A percentile compares a stretch with the other conserved stretches of the same genome.
phyloP scores from a whole-genome alignment of 1,140 invertebrate genomes.

The Trichomalopsis sarcophagae region DNA sequence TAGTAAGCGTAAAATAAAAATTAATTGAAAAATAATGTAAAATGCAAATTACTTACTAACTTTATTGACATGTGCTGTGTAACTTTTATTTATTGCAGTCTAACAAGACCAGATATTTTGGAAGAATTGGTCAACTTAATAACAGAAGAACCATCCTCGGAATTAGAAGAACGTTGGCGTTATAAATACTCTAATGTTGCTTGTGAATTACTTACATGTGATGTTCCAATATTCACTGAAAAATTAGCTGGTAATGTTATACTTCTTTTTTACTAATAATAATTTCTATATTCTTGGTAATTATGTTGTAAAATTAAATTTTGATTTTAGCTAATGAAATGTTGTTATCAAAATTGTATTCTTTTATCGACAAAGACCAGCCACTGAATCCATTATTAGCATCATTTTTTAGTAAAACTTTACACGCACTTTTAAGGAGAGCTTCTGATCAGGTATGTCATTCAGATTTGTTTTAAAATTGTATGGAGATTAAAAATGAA shows the following conservation, averaged over 20 bases:
- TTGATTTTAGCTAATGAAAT: constrained; percentile 78
- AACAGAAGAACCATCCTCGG: constrained; percentile 87
- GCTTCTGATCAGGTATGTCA: constrained; percentile 83
- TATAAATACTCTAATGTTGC: constrained; percentile 95
- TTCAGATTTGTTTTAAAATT: constrained; percentile 25
- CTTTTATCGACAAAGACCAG: constrained; percentile 90
- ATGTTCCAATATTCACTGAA: constrained; percentile 90
- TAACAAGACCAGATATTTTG: constrained; percentile 88
- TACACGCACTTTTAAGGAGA: constrained; percentile 89
- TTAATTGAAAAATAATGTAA: neutral
- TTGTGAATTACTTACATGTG: constrained; percentile 94
- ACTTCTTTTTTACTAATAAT: constrained; percentile 15
- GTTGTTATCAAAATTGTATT: constrained; percentile 89
- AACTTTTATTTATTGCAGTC: constrained; percentile 77
- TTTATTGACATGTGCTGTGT: constrained; percentile 9
- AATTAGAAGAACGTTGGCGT: constrained; percentile 84
- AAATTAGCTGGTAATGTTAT: constrained; percentile 79
- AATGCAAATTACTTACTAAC: neutral
- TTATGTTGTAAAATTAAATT: constrained; percentile 14
- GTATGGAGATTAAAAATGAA: constrained; percentile 32
- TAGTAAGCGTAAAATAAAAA: constrained; percentile 83
- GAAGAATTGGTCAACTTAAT: constrained; percentile 90
- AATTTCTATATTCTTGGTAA: too few relatives aligned
- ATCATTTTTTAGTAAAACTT: constrained; percentile 96
- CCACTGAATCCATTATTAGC: constrained; percentile 95